Base-by-base conservation (phyloP, 2,888 invertebrate genomes). In the Sacculina carcini region DNA sequence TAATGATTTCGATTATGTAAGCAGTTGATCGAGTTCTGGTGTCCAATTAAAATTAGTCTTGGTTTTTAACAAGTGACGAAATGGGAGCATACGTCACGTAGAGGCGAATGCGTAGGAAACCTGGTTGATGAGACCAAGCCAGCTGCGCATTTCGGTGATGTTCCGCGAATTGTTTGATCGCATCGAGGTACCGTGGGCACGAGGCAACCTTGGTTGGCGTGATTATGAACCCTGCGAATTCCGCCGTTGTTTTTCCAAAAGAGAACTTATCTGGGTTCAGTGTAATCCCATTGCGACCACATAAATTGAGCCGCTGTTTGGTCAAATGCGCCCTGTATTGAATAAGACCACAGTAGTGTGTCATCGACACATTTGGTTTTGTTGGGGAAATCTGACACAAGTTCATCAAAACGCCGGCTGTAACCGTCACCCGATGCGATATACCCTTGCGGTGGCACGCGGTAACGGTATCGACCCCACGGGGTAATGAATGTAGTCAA, bases 261-360 rank as follows among this genome's bases (percentile, higher is more conserved):
- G 19, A 12, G 38, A 54, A 52, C 40, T 54, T 52, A 19, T 49
- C 54, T 31, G 50, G 53, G 31, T 51, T 53, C 9, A 51, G 46
- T 5, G 23, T 46, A 31, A 48, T 47, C n/a, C 51, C 48, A 24
- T 50, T 26, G 2, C 16, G 7, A 5, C 51, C 44, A 19, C 50
- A 46, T 3, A 38, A 9, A n/a, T 29, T 44, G n/a, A 51, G 47
- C 21, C 31, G 51, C 40, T 3, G 52, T 28, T 28, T 50, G 50
- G 16, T 29, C 34, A 31, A 50, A 50, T 7, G n/a, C 26, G 12
- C 21, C n/a, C 34, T 38, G 36, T 2, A 52, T 38, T 28, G 38
- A 32, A 32, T 46, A 34, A 2, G 32, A 52, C 48, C 50, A 53
- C 21, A 50, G 40, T 6, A 53, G 31, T 12, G 26, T 40, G 42